Base-by-base conservation (phyloP, 2,113 vertebrate species). In the Oreochromis niloticus region DNA sequence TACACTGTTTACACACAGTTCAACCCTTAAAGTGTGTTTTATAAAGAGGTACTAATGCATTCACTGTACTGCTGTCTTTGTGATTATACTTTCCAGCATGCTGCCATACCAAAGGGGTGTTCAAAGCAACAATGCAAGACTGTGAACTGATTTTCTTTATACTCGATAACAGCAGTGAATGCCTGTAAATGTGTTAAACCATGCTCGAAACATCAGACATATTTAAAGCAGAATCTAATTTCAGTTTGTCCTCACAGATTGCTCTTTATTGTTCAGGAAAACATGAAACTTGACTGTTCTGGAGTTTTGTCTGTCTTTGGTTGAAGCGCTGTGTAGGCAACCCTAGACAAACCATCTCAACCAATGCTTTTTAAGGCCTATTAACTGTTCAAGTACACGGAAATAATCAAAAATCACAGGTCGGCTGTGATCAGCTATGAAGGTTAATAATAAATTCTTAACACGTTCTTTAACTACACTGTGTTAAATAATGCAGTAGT, bases 221-320 rank as follows among this genome's bases (percentile, higher is more conserved):
- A 92, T 91, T 78, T 88, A 73, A 85, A 91, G 36, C 36, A 59
- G 17, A 88, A 83, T 87, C 41, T 84, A 11, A 66, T 27, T 81
- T 68, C 14, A 89, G 86, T 61, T 79, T 57, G 14, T 87, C 52
- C 22, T 79, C n/a, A 82, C 41, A 66, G 80, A 88, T 84, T 85
- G 48, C 17, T 83, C 75, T 89, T 81, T 80, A 56, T 48, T 61
- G 63, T 78, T 87, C 24, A 61, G 73, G 83, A 78, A 81, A 57
- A 71, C 54, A 80, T 75, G 54, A n/a, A 79, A 56, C 27, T 83
- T 22, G 24, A 41, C 73, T 56, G 34, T 85, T 82, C 48, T 30
- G 39, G 24, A 14, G 73, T 66, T 24, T 32, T 87, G 82, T 86
- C 93, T 89, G 90, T 95, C 93, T 95, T 94, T 95, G 94, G 93